Evolutionary conservation across 2,888 invertebrate species (phyloP).

Genomic region (Toxonevra muliebris): DNA sequence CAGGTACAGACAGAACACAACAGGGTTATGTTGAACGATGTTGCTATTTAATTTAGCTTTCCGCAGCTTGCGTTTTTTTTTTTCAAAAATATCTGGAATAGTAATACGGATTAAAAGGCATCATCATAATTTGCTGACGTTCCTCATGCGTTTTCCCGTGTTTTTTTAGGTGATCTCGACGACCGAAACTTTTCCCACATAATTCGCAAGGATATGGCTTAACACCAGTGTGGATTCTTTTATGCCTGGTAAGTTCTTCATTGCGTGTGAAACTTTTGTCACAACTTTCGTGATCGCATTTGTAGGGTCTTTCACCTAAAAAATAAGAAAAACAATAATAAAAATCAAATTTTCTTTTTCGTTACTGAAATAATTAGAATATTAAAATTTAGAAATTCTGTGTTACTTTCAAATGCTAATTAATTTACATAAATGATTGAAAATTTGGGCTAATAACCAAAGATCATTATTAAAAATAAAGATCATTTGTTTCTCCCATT

Average conservation of each 20-base stretch:
- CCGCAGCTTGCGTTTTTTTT: too few relatives aligned
- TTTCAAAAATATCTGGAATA: too few relatives aligned
- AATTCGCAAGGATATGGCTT: conserved; percentile 86
- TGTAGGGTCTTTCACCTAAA: conserved; percentile 84
- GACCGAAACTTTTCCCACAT: conserved; percentile 92
- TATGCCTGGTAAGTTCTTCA: conserved; percentile 91
- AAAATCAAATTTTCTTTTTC: not conserved
- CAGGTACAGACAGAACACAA: too few relatives aligned
- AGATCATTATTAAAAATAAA: too few relatives aligned
- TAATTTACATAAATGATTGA: too few relatives aligned
- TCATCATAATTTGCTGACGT: conserved; percentile 61
- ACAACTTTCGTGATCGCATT: conserved; percentile 85
- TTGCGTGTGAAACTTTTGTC: conserved; percentile 92
- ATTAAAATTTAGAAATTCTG: not conserved
- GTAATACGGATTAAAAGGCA: too few relatives aligned
- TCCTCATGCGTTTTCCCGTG: conserved; percentile 87
- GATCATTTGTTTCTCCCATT: too few relatives aligned
- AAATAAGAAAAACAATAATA: conserved; percentile 40
- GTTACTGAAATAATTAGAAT: not conserved
- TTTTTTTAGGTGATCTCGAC: conserved; percentile 94
- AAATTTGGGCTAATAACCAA: too few relatives aligned
- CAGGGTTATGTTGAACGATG: too few relatives aligned
- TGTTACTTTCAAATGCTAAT: not conserved
- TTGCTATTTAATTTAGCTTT: too few relatives aligned
- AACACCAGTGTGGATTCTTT: conserved; percentile 86